Conservation (phyloP, 1,140 invertebrate genomes). For the Hyphantria cunea region DNA sequence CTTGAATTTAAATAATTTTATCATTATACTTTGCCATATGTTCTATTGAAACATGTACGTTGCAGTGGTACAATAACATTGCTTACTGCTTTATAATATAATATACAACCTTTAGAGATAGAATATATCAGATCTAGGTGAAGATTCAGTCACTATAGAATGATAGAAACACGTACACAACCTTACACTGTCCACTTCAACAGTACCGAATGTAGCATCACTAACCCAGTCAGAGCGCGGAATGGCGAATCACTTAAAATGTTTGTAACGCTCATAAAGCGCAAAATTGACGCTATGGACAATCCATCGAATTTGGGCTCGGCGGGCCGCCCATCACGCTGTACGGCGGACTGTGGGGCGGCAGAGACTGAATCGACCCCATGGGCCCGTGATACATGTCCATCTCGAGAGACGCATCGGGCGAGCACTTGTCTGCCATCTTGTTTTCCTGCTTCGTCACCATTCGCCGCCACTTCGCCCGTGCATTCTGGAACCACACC, state of each 20-base stretch:
- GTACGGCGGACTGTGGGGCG: constrained; percentile 76
- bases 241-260: constrained; percentile 38
- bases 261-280: constrained; percentile 70
- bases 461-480: constrained; percentile 98
- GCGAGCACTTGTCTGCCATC: constrained; percentile 84
- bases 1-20: too few relatives aligned
- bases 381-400: constrained; percentile 83
- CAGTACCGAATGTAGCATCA: neutral
- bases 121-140: constrained; percentile 1
- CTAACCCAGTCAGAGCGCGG: constrained; percentile 29
- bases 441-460: constrained; percentile 92
- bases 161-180: neutral
- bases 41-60: too few relatives aligned
- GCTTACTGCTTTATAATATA: neutral
- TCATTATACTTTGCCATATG: too few relatives aligned
- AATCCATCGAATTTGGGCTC: constrained; percentile 78
- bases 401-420: constrained; percentile 82
- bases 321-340: constrained; percentile 75
- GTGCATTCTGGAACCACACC: constrained; percentile 99
- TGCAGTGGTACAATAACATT: too few relatives aligned
- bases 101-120: neutral
- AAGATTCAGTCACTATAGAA: neutral
- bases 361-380: constrained; percentile 77
- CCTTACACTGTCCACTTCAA: neutral
- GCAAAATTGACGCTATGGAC: constrained; percentile 75